Percentiles rank a stretch among this genome's conserved stretches.
phyloP scores from a whole-genome alignment of 92 coral and sea anemone genomes.

The Siderastrea siderea region DNA sequence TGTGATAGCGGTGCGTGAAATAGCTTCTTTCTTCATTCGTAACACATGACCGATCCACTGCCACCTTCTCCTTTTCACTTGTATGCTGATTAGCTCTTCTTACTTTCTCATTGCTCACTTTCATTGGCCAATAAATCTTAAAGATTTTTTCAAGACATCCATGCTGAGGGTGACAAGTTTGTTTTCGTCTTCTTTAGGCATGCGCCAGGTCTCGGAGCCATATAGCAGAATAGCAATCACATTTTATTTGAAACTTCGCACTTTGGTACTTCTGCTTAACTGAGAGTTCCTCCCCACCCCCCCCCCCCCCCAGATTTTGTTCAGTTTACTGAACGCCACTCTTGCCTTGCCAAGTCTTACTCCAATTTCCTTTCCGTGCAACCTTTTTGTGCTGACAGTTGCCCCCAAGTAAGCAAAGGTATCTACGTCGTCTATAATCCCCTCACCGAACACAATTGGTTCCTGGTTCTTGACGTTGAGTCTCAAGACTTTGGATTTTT shows the following conservation, averaged over 20 bases:
- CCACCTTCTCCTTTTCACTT: neutral
- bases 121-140: too few species aligned
- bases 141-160: neutral
- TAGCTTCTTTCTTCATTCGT: too few species aligned
- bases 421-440: neutral
- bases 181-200: neutral
- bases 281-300: neutral
- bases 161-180: neutral
- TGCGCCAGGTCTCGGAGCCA: neutral
- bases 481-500: constrained; percentile 30
- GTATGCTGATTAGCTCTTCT: neutral
- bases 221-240: neutral
- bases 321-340: neutral
- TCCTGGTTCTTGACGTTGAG: constrained; percentile 21
- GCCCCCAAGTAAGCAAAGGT: neutral
- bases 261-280: neutral
- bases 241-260: too few species aligned
- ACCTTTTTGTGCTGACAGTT: neutral
- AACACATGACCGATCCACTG: neutral
- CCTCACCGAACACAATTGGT: constrained; percentile 21
- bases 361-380: neutral
- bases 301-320: neutral
- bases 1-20: too few species aligned
- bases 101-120: neutral
- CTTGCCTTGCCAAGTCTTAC: neutral